A percentile compares a stretch with the other conserved stretches of the same genome.
Evolutionary conservation across 2,797 vertebrate genomes (phyloP).

Genomic region (Onychomys torridus): DNA sequence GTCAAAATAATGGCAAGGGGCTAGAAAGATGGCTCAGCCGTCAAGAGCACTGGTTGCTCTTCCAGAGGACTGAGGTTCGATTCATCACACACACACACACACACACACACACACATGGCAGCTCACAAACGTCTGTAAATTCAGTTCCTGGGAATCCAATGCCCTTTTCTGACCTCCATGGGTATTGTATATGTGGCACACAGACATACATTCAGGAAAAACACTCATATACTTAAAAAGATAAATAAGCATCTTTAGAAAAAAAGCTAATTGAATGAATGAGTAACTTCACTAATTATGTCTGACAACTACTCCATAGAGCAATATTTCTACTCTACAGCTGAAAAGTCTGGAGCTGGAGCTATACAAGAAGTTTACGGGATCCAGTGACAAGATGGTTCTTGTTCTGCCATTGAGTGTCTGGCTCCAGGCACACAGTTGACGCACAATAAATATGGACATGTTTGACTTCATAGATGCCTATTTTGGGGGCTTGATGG

Average conservation of each 20-base stretch:
- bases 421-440: not conserved
- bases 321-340: conserved; percentile 28
- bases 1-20: not conserved
- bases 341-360: not conserved
- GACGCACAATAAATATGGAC: not conserved
- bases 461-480: not conserved
- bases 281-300: not conserved
- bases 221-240: not conserved
- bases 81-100: not conserved
- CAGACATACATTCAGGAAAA: not conserved
- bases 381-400: not conserved
- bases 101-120: too few relatives aligned
- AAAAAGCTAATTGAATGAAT: conserved; percentile 23
- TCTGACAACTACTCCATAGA: not conserved
- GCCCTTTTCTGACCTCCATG: not conserved
- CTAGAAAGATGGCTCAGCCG: not conserved
- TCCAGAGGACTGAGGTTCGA: not conserved
- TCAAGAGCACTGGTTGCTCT: not conserved
- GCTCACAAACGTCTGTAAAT: not conserved
- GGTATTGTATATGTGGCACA: not conserved
- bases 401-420: not conserved
- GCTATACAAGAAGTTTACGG: conserved; percentile 14
- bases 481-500: not conserved
- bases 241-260: not conserved
- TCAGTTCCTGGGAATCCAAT: not conserved